Evolutionary conservation across 2,888 invertebrate genomes (phyloP).

Genomic region (Hypsopygia costalis): DNA sequence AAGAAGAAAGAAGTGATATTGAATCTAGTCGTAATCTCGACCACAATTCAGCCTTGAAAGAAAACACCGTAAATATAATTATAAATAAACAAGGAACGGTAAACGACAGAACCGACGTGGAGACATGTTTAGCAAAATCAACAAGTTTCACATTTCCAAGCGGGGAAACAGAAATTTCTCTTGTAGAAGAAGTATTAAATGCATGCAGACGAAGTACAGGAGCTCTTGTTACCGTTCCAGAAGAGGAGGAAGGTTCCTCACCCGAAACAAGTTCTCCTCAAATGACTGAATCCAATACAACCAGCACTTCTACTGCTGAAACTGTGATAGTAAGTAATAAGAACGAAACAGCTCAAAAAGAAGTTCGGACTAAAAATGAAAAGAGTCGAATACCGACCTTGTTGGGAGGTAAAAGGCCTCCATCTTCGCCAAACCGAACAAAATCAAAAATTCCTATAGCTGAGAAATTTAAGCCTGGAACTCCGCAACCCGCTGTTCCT

Average conservation of each 20-base stretch:
- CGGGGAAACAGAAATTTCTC: conserved; percentile 59
- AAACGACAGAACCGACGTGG: conserved; percentile 43
- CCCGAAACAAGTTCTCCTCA: conserved; percentile 77
- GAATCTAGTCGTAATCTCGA: conserved; percentile 60
- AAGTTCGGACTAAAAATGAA: conserved; percentile 65
- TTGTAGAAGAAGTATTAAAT: conserved; percentile 68
- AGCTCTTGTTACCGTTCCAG: conserved; percentile 80
- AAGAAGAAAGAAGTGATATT: conserved; percentile 54
- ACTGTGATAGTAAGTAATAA: conserved; percentile 85
- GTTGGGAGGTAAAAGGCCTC: conserved; percentile 70
- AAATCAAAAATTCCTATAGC: conserved; percentile 69
- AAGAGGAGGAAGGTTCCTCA: conserved; percentile 82
- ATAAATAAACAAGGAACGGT: conserved; percentile 45
- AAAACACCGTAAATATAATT: conserved; percentile 66
- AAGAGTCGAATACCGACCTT: conserved; percentile 80
- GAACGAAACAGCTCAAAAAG: conserved; percentile 55
- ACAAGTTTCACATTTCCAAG: conserved; percentile 54
- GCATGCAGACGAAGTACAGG: conserved; percentile 67
- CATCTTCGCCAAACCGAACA: conserved; percentile 60
- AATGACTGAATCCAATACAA: conserved; percentile 84
- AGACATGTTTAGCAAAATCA: conserved; percentile 54
- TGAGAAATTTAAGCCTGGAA: conserved; percentile 38
- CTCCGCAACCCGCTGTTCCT: conserved; percentile 32
- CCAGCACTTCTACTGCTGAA: conserved; percentile 85
- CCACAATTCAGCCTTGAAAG: conserved; percentile 57